Conservation (phyloP, 1,140 invertebrate genomes). For the Octopus sinensis region DNA sequence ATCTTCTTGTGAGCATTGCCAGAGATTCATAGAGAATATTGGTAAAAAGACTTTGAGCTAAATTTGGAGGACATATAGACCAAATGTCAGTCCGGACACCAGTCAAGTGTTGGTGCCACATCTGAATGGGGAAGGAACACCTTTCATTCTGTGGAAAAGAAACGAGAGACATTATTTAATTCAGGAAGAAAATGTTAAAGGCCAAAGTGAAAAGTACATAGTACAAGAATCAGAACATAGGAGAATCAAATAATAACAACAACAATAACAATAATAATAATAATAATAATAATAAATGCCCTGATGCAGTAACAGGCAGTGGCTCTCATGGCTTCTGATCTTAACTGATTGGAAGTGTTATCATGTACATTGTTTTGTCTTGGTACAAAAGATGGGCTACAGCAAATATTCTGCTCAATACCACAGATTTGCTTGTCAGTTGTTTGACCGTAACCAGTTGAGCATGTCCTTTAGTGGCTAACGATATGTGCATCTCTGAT, state of each 20-base stretch:
- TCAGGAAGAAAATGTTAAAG: neutral
- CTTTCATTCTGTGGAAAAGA: conserved; percentile 42
- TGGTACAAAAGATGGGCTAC: no score
- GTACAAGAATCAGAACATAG: neutral
- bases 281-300: neutral
- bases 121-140: conserved; percentile 52
- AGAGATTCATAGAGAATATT: conserved; percentile 48
- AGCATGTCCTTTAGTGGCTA: no score
- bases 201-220: neutral
- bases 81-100: conserved; percentile 47
- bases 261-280: neutral
- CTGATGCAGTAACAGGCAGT: no score
- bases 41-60: conserved; percentile 44
- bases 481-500: no score
- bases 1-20: conserved; percentile 44
- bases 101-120: conserved; percentile 53
- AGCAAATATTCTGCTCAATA: no score
- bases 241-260: neutral
- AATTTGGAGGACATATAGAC: conserved; percentile 44
- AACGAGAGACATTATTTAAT: neutral
- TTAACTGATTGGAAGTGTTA: no score
- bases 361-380: no score
- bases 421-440: no score
- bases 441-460: no score
- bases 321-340: no score